A percentile compares a stretch with the other conserved stretches of the same genome.
Evolutionary conservation across 2,888 invertebrate genomes (phyloP).

Genomic region (Seladonia tumulorum): DNA sequence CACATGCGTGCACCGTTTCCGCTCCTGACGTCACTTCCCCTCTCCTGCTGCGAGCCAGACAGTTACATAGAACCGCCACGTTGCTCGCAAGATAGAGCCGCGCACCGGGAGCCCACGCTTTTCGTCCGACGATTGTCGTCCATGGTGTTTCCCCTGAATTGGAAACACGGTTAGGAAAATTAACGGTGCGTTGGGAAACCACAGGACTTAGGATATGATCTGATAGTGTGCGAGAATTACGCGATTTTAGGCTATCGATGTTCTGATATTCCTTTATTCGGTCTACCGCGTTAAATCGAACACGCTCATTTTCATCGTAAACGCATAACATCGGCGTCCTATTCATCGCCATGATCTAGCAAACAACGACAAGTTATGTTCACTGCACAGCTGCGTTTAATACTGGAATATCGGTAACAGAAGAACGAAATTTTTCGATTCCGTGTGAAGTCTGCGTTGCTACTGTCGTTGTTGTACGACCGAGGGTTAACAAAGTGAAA

Average conservation of each 20-base stretch:
- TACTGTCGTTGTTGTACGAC: neutral
- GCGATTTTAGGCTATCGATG: neutral
- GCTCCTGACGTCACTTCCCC: conserved; percentile 69
- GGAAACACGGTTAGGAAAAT: neutral
- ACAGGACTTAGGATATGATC: neutral
- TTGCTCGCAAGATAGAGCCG: neutral
- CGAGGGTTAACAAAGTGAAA: neutral
- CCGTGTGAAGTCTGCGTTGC: neutral
- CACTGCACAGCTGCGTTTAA: too few species aligned
- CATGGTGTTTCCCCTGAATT: neutral
- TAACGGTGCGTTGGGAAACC: neutral
- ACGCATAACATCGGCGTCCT: too few species aligned
- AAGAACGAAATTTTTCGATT: neutral
- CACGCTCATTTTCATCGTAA: too few species aligned
- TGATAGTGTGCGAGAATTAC: too few species aligned
- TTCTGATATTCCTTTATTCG: neutral
- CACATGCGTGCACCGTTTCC: conserved; percentile 64
- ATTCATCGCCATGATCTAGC: too few species aligned
- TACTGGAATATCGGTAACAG: too few species aligned
- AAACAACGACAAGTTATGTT: too few species aligned
- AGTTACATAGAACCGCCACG: conserved; percentile 21
- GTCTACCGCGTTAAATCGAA: too few species aligned
- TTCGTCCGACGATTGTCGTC: neutral
- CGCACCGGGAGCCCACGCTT: neutral
- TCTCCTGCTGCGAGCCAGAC: conserved; percentile 49